Conservation (phyloP, 2,888 invertebrate genomes). For the Dynastes maya region DNA sequence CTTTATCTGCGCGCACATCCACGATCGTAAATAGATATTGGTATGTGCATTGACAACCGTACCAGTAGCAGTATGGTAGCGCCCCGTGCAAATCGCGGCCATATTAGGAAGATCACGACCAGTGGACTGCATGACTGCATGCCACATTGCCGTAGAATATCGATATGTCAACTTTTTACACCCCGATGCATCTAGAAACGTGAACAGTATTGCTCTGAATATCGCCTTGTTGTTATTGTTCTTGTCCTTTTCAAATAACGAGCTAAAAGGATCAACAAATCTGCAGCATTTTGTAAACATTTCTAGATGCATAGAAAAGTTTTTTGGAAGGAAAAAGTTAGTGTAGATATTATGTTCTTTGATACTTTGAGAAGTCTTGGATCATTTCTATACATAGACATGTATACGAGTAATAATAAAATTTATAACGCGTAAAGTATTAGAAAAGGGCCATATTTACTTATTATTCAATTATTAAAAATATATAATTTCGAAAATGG, state of each 20-base stretch:
- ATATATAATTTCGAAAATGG: no score
- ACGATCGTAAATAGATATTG: conserved; percentile 58
- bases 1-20: conserved; percentile 55
- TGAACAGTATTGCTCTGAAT: conserved; percentile 52
- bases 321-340: background rate
- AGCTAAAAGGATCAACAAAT: conserved; percentile 21
- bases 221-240: conserved; percentile 27
- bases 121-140: conserved; percentile 56
- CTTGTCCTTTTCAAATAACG: conserved; percentile 34
- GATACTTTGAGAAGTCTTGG: no score
- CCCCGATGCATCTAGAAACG: conserved; percentile 50
- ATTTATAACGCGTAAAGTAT: no score
- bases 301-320: background rate
- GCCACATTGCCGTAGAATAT: conserved; percentile 59
- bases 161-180: conserved; percentile 58
- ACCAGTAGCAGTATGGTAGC: conserved; percentile 60
- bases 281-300: background rate
- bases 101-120: conserved; percentile 61
- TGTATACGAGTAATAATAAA: no score
- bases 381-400: no score
- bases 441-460: no score
- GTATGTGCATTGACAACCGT: conserved; percentile 59
- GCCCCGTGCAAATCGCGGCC: conserved; percentile 59
- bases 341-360: no score
- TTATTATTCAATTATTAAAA: no score